Evolutionary conservation across 2,888 invertebrate genomes (phyloP), one percentile per base, ranked within the genome.

Genomic region (Cheilosia variabilis): DNA sequence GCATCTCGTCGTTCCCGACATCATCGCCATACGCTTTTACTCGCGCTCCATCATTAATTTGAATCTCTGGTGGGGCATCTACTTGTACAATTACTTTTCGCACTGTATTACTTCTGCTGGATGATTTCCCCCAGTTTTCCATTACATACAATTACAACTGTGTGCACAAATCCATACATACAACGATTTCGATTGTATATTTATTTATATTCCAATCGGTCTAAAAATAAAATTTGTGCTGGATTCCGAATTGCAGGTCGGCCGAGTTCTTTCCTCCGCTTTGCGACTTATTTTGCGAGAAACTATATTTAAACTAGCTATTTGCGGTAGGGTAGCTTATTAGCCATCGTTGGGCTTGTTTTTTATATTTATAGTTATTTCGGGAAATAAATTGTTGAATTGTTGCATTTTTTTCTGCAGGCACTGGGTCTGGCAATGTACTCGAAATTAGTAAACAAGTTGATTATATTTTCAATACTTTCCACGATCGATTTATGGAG

Each of bases 281-380:
- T 34, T n/a, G 52, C n/a, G 52, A 24, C 52, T 72, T 69, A 75
- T 79, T 69, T 52, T 45, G 57, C 65, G 43, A 60, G 66, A 41
- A 73, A 77, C 81, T 86, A 77, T 68, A 72, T 81, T 86, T 81
- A 45, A 75, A 73, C 55, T 37, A 50, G 79, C 80, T 84, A 57
- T 80, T 86, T 76, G 63, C 50, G 79, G 72, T 66, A 24, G 22
- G 19, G 4, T 22, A 55, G 79, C 60, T 66, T 65, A 66, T 71
- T 50, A 50, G 50, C 57, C 50, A 65, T 69, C 34, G 53, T 41
- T 43, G 27, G 52, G 62, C 47, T 71, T 76, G 62, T 66, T 72
- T 60, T 63, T 77, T 76, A 76, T 80, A 72, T 86, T 80, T 47
- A 62, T 65, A 66, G 72, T 55, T 77, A 86, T 81, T 72, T 86